Evolutionary conservation across 2,797 vertebrate genomes (phyloP), one percentile per base, ranked within the genome.

Genomic region (Meda fulgida): DNA sequence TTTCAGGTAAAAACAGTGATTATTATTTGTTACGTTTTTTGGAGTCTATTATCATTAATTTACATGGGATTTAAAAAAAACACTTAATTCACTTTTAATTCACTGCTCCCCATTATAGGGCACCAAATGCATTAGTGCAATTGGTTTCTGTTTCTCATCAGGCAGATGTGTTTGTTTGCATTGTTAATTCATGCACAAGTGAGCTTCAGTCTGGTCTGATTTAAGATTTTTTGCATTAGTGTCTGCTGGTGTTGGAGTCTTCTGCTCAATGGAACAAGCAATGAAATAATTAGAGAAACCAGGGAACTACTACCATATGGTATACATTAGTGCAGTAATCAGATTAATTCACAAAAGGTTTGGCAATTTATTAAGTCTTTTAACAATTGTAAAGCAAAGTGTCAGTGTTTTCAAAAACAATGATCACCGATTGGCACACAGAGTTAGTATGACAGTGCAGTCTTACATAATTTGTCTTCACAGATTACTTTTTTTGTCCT

Each of bases 151-250:
- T 84, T 84, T 78, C 82, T 78, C 73, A 84, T 69, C 63, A 78
- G 46, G 73, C 48, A 84, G 82, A 84, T 84, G 82, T 78, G 73
- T 84, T 84, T 84, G 73, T 78, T 84, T 84, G 63, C 26, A 31
- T 69, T 84, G 82, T 77, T 84, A 77, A 78, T 43, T 77, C 73
- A 84, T 58, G 73, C 65, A 40, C 63, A 69, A 29, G 63, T 40
- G 60, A 69, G 82, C 23, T 77, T 51, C 58, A 65, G 38, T 46
- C 38, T 60, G 38, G 26, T 72, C 51, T 31, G n/a, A 76, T 84
- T 77, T 77, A 53, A 83, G n/a, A n/a, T n/a, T 40, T 19, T 67
- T 66, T 67, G 31, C 72, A 84, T 77, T 69, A 8, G 73, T n/a
- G 58, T 69, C n/a, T 48, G 70, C 78, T 81, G 71, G 81, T 65